phyloP scores from a whole-genome alignment of 2,113 vertebrate genomes.

The Phyllostomus discolor region DNA sequence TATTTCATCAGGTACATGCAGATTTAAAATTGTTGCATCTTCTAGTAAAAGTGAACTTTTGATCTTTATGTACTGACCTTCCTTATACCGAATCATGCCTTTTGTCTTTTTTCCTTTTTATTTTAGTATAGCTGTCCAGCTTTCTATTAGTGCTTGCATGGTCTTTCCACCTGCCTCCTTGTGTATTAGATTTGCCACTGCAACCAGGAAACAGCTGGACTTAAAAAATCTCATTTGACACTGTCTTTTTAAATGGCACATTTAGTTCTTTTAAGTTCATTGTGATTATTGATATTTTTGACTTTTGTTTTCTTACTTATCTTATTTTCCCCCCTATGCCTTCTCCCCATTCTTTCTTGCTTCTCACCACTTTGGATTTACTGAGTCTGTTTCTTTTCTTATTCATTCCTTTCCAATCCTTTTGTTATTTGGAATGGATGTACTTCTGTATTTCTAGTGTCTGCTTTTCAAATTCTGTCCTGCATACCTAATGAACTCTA shows the following conservation, averaged over 20 bases:
- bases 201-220: background rate
- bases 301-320: background rate
- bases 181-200: background rate
- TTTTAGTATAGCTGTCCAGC: background rate
- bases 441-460: background rate
- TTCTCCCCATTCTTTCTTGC: background rate
- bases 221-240: background rate
- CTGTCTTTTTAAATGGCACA: background rate
- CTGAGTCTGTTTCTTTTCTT: slow-evolving; percentile 27
- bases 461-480: background rate
- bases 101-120: background rate
- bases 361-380: background rate
- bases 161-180: background rate
- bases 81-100: background rate
- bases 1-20: background rate
- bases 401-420: background rate
- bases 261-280: background rate
- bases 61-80: background rate
- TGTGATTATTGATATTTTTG: background rate
- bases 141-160: background rate
- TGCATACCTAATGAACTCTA: background rate
- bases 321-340: background rate
- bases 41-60: background rate
- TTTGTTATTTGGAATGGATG: background rate
- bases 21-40: background rate